phyloP scores from a whole-genome alignment of 1,140 invertebrate species.

The Drosophila pseudoobscura region DNA sequence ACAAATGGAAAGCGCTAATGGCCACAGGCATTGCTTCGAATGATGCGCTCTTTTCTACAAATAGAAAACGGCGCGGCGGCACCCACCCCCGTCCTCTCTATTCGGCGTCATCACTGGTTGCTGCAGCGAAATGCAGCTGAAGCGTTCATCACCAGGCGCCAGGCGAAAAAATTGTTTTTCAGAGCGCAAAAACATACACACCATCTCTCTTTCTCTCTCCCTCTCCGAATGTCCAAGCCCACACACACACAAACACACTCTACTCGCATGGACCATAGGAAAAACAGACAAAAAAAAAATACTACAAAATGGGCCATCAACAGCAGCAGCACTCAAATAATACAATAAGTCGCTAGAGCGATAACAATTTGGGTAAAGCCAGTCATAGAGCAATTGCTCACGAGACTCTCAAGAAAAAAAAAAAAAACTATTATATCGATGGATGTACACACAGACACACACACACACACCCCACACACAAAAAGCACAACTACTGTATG shows the following conservation, averaged over 20 bases:
- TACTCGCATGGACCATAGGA: background rate
- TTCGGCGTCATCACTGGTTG: background rate
- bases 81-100: background rate
- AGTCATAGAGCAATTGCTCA: slow-evolving; percentile 44
- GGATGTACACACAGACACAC: slow-evolving; percentile 16
- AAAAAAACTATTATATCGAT: slow-evolving; percentile 9
- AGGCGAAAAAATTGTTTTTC: slow-evolving; percentile 60
- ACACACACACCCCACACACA: slow-evolving; percentile 21
- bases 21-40: slow-evolving; percentile 39
- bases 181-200: slow-evolving; percentile 34
- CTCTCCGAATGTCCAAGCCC: background rate
- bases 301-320: slow-evolving; percentile 30
- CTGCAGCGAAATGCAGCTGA: slow-evolving; percentile 60
- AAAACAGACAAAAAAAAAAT: slow-evolving; percentile 4
- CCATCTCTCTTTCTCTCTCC: too few relatives aligned
- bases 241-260: slow-evolving; percentile 2
- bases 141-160: slow-evolving; percentile 58
- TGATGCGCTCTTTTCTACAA: slow-evolving; percentile 54
- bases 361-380: slow-evolving; percentile 18
- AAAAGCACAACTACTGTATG: slow-evolving; percentile 28
- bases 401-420: slow-evolving; percentile 33
- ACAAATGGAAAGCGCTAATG: slow-evolving; percentile 47
- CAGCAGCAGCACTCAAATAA: slow-evolving; percentile 4
- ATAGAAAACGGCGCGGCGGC: slow-evolving; percentile 43
- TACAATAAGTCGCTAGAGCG: slow-evolving; percentile 2